Conservation (phyloP, 2,113 vertebrate genomes). For the Ameiurus melas region DNA sequence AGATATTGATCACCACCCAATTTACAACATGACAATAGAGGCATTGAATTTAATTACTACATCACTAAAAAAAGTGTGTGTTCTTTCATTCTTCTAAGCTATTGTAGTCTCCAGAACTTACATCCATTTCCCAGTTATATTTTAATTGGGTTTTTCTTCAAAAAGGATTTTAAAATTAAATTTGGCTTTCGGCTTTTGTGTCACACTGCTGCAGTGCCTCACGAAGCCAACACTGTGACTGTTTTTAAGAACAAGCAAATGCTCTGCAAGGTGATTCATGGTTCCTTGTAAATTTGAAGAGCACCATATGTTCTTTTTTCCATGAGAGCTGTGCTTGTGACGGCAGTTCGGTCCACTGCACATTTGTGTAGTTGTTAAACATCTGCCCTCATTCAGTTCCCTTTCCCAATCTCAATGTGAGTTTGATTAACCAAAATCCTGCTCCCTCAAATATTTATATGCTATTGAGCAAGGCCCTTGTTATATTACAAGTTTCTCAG, state of each 20-base stretch:
- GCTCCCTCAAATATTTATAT: neutral
- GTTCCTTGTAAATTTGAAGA: constrained; percentile 52
- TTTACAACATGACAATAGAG: neutral
- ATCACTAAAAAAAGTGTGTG: neutral
- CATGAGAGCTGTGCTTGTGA: constrained; percentile 63
- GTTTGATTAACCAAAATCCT: neutral
- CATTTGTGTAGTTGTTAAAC: constrained; percentile 63
- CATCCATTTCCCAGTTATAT: neutral
- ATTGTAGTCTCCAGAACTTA: neutral
- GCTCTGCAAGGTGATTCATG: constrained; percentile 21
- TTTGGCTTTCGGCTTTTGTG: neutral
- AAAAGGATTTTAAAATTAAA: neutral
- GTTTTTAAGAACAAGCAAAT: constrained; percentile 1
- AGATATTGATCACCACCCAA: neutral
- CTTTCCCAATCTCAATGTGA: neutral
- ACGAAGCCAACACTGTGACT: constrained; percentile 5
- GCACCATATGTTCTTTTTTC: constrained; percentile 64
- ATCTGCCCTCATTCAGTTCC: constrained; percentile 62
- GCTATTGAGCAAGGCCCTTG: neutral
- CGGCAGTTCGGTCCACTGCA: constrained; percentile 58
- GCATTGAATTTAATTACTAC: neutral
- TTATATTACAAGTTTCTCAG: neutral
- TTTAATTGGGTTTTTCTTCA: neutral
- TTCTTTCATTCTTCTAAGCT: neutral
- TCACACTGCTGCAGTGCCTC: neutral